Base-by-base conservation (phyloP, 23 tunicate species). In the Trididemnum nubilum region DNA sequence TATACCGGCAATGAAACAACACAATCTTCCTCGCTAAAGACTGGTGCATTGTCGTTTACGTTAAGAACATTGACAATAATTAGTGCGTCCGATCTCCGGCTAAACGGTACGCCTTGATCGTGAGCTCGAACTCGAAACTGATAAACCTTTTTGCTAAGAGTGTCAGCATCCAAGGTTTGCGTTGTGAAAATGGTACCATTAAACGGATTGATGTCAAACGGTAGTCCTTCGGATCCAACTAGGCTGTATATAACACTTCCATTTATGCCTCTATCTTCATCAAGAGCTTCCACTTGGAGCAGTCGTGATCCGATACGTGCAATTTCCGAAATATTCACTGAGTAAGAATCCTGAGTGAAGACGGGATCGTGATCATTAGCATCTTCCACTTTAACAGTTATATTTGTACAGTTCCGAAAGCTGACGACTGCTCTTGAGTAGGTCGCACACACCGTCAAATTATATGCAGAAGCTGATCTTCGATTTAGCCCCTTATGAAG, bases 281-380 rank as follows among this genome's bases (percentile, higher is more conserved):
- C 98, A 18, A 35, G 39, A 0, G 98, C 98, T 36, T 36, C 60
- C 32, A 93, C 76, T 32, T 80, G 73, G 33, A 81, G 72, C 25
- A 93, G 67, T 2, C 3, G 1, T 18, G 82, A n/a, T 22, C 81
- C 91, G 19, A 59, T 51, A 0, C 79, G 63, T 0, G 76, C 36
- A 15, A 38, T 74, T 83, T 93, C 98, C 38, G 76, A 1, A 1
- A 85, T 52, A 39, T 36, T 64, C 4, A 64, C 93, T 22, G 25
- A 49, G 51, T 90, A 86, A 4, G 78, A 36, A 34, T 81, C 27
- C 21, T 58, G 38, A 30, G 81, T 64, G 72, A 95, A 95, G 26
- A 77, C 36, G 1, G 99, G 99, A 37, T 89, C 85, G 71, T 96
- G 88, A 54, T 96, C 97, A 66, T 96, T 96, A n/a, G 82, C 87